Conservation (phyloP, 2,888 invertebrate species). For the Frankliniella fusca region DNA sequence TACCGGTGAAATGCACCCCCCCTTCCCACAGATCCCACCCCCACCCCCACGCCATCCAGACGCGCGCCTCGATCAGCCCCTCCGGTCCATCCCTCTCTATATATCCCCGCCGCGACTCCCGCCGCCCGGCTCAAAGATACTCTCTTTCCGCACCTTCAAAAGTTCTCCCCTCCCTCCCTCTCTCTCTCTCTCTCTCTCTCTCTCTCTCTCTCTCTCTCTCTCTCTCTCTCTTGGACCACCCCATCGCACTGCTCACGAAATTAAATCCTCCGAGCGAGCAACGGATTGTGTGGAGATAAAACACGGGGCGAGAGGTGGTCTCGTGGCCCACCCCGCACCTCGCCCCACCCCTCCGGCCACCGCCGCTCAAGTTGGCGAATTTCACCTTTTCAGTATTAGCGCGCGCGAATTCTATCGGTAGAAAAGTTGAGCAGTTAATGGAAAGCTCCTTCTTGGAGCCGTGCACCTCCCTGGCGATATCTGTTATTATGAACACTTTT, state of each 20-base stretch:
- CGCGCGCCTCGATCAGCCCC: neutral
- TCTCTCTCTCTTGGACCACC: neutral
- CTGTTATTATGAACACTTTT: too few species aligned
- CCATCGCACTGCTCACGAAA: neutral
- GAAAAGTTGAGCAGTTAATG: neutral
- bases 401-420: neutral
- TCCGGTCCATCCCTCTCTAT: neutral
- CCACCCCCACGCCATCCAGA: too few species aligned
- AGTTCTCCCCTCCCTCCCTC: neutral
- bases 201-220: neutral
- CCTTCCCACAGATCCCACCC: too few species aligned
- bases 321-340: neutral
- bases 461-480: neutral
- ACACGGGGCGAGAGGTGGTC: neutral
- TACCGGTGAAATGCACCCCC: too few species aligned
- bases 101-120: neutral
- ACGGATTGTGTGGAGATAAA: slow-evolving; percentile 19
- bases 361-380: neutral
- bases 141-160: neutral
- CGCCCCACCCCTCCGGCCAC: neutral
- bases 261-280: slow-evolving; percentile 1
- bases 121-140: neutral
- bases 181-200: neutral
- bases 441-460: neutral
- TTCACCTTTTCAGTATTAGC: neutral